These are phyloP conservation scores for Tadarida brasiliensis DNA, from an alignment of 2,797 vertebrate species.

Conservation along the genomic window DNA sequence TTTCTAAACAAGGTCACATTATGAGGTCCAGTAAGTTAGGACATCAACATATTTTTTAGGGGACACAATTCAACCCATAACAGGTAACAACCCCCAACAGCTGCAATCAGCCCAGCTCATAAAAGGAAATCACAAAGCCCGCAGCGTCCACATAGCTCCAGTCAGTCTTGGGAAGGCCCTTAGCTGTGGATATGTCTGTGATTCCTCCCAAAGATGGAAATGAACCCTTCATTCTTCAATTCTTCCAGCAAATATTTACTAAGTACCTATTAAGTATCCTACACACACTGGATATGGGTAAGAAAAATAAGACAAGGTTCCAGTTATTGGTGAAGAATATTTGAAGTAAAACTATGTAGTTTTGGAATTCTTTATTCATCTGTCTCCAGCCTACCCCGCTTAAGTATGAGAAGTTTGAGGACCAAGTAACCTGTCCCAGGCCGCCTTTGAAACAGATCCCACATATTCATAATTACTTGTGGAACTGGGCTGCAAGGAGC, in stretches of 20 bases:
- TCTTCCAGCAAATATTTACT: neutral
- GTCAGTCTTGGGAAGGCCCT: neutral
- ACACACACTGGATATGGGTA: neutral
- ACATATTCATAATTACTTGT: neutral
- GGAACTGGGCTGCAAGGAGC: neutral
- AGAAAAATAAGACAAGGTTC: neutral
- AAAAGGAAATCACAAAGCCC: neutral
- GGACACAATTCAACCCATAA: neutral
- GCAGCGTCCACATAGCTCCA: neutral
- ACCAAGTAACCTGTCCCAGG: neutral
- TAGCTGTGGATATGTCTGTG: neutral
- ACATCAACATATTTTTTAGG: neutral
- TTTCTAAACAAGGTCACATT: neutral
- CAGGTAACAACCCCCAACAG: neutral
- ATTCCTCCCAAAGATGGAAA: neutral
- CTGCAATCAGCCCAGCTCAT: neutral
- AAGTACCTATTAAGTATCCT: neutral
- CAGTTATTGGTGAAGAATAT: neutral
- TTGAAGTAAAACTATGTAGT: neutral
- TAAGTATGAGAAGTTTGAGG: neutral
- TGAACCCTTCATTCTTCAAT: neutral
- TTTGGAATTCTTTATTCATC: neutral
- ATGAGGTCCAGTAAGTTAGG: neutral
- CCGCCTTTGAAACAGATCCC: neutral
- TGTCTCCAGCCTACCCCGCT: no score